Percentiles rank a stretch among this genome's conserved stretches.
Conservation (phyloP, 2,113 vertebrate genomes). For the Zonotrichia leucophrys region DNA sequence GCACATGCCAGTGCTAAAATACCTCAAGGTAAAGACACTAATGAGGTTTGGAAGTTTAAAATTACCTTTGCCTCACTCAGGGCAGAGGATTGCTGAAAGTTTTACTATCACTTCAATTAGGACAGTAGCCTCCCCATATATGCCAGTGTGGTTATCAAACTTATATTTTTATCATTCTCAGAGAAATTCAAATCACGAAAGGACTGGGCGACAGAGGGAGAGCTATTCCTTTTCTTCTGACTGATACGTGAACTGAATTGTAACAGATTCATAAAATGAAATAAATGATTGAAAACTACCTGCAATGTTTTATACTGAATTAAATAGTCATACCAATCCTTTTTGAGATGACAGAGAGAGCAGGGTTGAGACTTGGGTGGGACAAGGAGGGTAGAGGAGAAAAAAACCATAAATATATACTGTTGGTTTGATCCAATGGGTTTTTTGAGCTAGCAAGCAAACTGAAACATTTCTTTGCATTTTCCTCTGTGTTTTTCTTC, state of each 20-base stretch:
- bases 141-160: background rate
- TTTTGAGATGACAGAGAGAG: background rate
- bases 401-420: background rate
- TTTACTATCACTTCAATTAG: background rate
- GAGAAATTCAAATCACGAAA: background rate
- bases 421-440: background rate
- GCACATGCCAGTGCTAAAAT: background rate
- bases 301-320: background rate
- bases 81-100: background rate
- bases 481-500: background rate
- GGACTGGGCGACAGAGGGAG: background rate
- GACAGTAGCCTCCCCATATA: background rate
- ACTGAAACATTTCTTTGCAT: background rate
- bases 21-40: background rate
- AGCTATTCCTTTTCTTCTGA: background rate
- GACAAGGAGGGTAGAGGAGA: background rate
- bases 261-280: background rate
- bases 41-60: background rate
- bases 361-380: accelerated
- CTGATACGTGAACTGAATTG: background rate
- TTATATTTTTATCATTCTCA: background rate
- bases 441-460: background rate
- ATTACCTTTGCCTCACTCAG: background rate
- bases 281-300: background rate
- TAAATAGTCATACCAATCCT: background rate